These are phyloP conservation scores for Porites divaricata DNA, from an alignment of 92 coral and sea anemone genomes.

Conservation along the genomic window DNA sequence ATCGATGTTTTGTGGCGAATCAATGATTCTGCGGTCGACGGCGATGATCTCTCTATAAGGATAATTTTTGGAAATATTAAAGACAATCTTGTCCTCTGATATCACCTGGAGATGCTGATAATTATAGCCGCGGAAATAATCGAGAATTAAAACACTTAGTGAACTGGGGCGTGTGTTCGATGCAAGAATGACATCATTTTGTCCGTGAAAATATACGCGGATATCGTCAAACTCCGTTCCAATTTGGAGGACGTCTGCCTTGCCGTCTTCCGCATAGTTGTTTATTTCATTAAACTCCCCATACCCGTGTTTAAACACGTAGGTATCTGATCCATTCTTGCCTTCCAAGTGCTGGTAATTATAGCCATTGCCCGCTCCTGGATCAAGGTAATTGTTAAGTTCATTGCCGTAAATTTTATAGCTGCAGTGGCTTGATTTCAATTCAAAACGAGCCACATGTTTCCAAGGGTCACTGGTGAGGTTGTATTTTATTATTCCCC, in stretches of 20 bases:
- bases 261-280: slow-evolving; percentile 55
- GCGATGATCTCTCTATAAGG: slow-evolving; percentile 47
- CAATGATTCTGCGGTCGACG: slow-evolving; percentile 19
- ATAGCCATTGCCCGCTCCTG: slow-evolving; percentile 17
- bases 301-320: too few relatives aligned
- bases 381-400: slow-evolving; percentile 68
- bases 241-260: slow-evolving; percentile 44
- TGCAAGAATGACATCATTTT: slow-evolving; percentile 46
- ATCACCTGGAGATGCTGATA: slow-evolving; percentile 61
- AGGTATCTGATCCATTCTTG: slow-evolving; percentile 26
- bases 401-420: slow-evolving; percentile 24
- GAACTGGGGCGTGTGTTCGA: slow-evolving; percentile 53
- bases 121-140: slow-evolving; percentile 16
- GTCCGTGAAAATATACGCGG: slow-evolving; percentile 38
- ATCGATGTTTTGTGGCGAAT: background rate
- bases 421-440: slow-evolving; percentile 53
- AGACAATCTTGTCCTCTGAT: slow-evolving; percentile 39
- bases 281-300: too few relatives aligned
- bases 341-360: slow-evolving; percentile 54
- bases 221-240: slow-evolving; percentile 60
- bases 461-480: slow-evolving; percentile 46
- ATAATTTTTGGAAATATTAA: slow-evolving; percentile 29
- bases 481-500: slow-evolving; percentile 8
- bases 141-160: slow-evolving; percentile 28
- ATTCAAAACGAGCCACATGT: slow-evolving; percentile 53